phyloP scores from a whole-genome alignment of 2,113 vertebrate genomes.

The Mandrillus leucophaeus region DNA sequence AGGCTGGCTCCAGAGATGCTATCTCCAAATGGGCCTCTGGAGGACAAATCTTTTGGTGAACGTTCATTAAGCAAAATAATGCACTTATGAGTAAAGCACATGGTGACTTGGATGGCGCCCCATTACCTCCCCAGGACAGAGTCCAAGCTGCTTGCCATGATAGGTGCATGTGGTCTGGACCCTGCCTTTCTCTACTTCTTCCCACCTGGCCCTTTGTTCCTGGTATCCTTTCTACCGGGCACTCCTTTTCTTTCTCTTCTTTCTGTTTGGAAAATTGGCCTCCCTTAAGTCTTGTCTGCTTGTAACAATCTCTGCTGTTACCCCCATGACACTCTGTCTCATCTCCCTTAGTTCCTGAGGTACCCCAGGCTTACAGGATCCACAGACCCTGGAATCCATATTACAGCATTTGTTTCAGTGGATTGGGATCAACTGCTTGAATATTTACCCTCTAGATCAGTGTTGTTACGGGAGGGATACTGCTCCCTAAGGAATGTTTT shows the following conservation, averaged over 20 bases:
- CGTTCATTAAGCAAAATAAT: not conserved
- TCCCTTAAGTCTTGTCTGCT: not conserved
- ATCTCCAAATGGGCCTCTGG: not conserved
- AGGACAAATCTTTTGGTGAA: not conserved
- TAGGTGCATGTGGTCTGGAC: not conserved
- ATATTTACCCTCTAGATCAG: not conserved
- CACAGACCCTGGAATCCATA: not conserved
- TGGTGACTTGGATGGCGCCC: not conserved
- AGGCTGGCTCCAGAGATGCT: not conserved
- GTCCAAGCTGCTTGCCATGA: not conserved
- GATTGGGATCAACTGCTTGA: not conserved
- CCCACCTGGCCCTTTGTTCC: not conserved
- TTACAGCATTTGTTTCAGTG: not conserved
- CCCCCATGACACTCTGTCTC: not conserved
- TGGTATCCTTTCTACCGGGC: not conserved
- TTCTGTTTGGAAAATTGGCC: not conserved
- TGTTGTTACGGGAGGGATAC: not conserved
- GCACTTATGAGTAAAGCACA: not conserved
- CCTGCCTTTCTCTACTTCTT: not conserved
- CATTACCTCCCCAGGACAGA: not conserved
- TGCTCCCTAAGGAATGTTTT: not conserved
- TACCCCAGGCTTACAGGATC: not conserved
- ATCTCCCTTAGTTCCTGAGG: not conserved
- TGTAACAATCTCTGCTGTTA: not conserved
- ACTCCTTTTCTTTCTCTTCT: not conserved